Percentiles rank a stretch among this genome's conserved stretches.
phyloP scores from a whole-genome alignment of 2,113 vertebrate genomes.

The Smithornis capensis region DNA sequence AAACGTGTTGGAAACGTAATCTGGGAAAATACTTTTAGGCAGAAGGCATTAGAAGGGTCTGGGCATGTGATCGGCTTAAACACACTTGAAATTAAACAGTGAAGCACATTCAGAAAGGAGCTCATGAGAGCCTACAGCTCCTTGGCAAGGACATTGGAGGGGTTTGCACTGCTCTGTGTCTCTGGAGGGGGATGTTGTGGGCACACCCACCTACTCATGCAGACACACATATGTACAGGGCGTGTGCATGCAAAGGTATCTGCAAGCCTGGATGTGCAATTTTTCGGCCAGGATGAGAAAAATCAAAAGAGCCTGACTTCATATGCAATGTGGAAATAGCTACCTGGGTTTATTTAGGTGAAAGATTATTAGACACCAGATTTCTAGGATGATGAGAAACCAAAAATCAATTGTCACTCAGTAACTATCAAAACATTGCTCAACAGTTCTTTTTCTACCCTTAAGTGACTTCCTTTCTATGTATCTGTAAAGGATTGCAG shows the following conservation, averaged over 20 bases:
- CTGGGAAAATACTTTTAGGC: constrained; percentile 40
- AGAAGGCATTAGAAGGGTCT: constrained; percentile 19
- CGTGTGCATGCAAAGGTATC: background rate
- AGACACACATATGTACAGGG: background rate
- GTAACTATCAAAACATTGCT: background rate
- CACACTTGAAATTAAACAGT: background rate
- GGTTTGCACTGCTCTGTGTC: background rate
- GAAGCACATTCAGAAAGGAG: background rate
- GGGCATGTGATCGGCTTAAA: constrained; percentile 38
- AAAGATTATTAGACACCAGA: background rate
- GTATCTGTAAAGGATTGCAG: background rate
- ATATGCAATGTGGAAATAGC: background rate
- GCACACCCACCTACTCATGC: background rate
- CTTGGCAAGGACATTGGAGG: background rate
- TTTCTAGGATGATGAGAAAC: background rate
- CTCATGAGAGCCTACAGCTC: background rate
- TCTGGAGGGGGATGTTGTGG: background rate
- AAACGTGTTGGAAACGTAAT: background rate
- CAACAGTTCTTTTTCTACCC: background rate
- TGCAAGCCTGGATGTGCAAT: background rate
- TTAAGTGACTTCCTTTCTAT: background rate
- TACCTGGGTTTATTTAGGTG: background rate
- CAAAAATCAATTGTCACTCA: background rate
- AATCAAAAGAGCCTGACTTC: background rate
- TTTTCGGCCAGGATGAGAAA: background rate